These are phyloP conservation scores for Drosophila gaucha DNA, from an alignment of 2,888 invertebrate genomes.

Conservation along the genomic window DNA sequence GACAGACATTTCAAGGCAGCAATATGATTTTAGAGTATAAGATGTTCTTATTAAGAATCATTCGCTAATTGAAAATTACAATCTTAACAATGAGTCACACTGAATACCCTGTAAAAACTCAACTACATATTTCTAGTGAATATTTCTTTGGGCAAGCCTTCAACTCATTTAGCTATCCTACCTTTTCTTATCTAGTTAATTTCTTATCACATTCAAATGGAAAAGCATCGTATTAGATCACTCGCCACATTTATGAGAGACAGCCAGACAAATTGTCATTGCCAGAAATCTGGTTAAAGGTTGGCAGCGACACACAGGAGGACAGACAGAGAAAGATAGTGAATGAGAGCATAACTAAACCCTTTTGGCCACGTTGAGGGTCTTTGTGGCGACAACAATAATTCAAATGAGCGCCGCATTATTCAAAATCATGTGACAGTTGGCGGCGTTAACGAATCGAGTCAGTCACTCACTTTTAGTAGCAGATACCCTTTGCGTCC, in stretches of 20 bases:
- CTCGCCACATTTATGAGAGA: constrained; percentile 13
- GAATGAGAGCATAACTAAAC: constrained; percentile 23
- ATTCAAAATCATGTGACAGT: constrained; percentile 72
- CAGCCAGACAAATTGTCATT: constrained; percentile 50
- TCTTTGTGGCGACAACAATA: constrained; percentile 64
- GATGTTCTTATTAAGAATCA: no score
- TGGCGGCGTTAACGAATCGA: constrained; percentile 66
- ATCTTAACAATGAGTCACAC: background rate
- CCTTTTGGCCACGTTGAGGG: constrained; percentile 48
- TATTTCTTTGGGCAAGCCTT: background rate
- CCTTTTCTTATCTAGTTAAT: constrained; percentile 26
- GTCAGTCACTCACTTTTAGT: constrained; percentile 38
- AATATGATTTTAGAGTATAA: no score
- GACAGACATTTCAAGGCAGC: no score
- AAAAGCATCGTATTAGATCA: constrained; percentile 36
- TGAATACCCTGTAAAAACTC: background rate
- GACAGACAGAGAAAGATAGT: background rate
- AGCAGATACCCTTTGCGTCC: background rate
- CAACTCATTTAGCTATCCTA: background rate
- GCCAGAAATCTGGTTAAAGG: constrained; percentile 43
- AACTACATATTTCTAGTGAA: background rate
- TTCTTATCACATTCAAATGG: constrained; percentile 32
- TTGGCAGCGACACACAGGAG: background rate
- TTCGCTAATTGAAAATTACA: background rate
- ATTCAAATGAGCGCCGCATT: constrained; percentile 75